Evolutionary conservation across 2,888 invertebrate genomes (phyloP), one percentile per base, ranked within the genome.

Genomic region (Zaprionus obscuricornis): DNA sequence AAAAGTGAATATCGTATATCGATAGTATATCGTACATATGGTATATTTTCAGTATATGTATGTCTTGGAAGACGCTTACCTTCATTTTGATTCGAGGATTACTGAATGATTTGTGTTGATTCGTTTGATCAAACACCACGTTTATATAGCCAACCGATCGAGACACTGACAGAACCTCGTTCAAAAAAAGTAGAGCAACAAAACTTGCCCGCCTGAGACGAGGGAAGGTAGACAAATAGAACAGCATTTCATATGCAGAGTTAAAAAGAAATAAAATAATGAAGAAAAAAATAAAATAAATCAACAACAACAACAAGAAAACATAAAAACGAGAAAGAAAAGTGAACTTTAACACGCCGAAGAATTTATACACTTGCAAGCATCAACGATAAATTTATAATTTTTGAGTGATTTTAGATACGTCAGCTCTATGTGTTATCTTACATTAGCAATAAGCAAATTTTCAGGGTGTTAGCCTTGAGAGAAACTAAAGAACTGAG

Each of bases 71-170:
- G n/a, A n/a, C n/a, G n/a, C 64, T 70, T 33, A 85, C 81, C 86
- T 85, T 85, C 86, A 81, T 85, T 34, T 78, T 72, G 55, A 34
- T 46, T 66, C n/a, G n/a, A n/a, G 34, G 57, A 42, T 66, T 52
- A 37, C 45, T 40, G 55, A 70, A 45, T 59, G 63, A 66, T 64
- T 69, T 78, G 83, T 78, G 54, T 56, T 85, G 75, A 51, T 39
- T 36, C 46, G 20, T n/a, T 45, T 27, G 45, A 2, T 1, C 43
- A 11, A 36, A 29, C 37, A 17, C 17, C 6, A 47, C 16, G 36
- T 18, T 82, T 78, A 56, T 78, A 78, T 78, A 85, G 34, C 14
- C 36, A 14, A 4, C 24, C 10, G 29, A 29, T 2, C 33, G 17
- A 24, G 17, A 14, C 7, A 7, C 7, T 5, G n/a, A 29, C 36